Evolutionary conservation across 2,797 vertebrate genomes (phyloP).

Genomic region (Harpagifer antarcticus): DNA sequence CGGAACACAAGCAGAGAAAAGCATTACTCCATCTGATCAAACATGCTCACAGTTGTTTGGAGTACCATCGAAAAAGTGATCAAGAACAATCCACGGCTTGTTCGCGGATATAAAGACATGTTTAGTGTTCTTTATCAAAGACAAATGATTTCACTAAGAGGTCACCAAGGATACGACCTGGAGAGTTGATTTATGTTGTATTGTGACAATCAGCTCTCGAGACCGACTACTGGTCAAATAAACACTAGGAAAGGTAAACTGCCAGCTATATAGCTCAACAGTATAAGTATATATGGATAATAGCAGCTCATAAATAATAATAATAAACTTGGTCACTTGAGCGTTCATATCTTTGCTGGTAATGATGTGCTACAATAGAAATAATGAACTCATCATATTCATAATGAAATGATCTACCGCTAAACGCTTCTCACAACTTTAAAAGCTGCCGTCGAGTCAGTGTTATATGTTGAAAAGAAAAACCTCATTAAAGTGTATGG

Average conservation of each 20-base stretch:
- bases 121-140: too few relatives aligned
- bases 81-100: too few relatives aligned
- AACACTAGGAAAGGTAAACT: too few relatives aligned
- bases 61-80: not conserved
- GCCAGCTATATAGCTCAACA: too few relatives aligned
- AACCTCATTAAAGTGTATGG: constrained; percentile 18
- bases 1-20: not conserved
- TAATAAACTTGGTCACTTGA: not conserved
- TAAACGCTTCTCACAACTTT: not conserved
- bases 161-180: not conserved
- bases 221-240: too few relatives aligned
- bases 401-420: not conserved
- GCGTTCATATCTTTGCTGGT: not conserved
- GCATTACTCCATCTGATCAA: not conserved
- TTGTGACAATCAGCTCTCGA: not conserved
- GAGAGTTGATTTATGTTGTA: not conserved
- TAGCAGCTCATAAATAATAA: not conserved
- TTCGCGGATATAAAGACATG: too few relatives aligned
- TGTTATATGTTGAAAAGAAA: not conserved
- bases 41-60: not conserved
- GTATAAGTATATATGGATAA: too few relatives aligned
- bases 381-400: not conserved
- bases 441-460: not conserved
- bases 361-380: not conserved
- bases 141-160: not conserved